Conservation (phyloP, 1,140 invertebrate species). For the Adoxophyes honmai region DNA sequence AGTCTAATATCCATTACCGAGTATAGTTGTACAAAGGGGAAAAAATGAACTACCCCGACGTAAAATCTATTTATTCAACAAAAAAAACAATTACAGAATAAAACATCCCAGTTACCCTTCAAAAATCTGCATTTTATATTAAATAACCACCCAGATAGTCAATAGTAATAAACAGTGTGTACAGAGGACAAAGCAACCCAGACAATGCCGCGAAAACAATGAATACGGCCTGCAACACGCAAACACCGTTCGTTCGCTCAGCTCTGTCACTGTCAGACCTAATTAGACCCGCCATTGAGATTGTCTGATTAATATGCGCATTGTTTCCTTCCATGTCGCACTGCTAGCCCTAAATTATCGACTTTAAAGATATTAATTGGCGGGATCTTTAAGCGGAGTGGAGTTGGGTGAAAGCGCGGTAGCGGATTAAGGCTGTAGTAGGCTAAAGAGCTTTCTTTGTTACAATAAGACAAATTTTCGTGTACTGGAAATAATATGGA, state of each 20-base stretch:
- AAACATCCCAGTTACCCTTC: not conserved
- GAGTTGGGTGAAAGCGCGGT: too few relatives aligned
- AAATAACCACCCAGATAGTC: slow-evolving; percentile 36
- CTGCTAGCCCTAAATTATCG: slow-evolving; percentile 8
- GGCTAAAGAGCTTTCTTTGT: too few relatives aligned
- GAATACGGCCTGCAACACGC: slow-evolving; percentile 37
- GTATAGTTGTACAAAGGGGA: too few relatives aligned
- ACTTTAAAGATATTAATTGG: not conserved
- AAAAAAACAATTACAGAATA: too few relatives aligned
- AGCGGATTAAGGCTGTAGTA: too few relatives aligned
- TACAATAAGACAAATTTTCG: too few relatives aligned
- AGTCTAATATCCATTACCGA: too few relatives aligned
- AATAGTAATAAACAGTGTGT: slow-evolving; percentile 38
- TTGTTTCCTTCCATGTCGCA: slow-evolving; percentile 23
- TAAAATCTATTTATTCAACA: too few relatives aligned
- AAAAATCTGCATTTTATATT: slow-evolving; percentile 16
- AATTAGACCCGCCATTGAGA: slow-evolving; percentile 63
- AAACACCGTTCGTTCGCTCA: slow-evolving; percentile 32
- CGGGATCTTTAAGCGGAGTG: too few relatives aligned
- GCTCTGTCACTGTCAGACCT: slow-evolving; percentile 61
- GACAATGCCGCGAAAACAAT: slow-evolving; percentile 45
- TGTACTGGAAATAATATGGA: too few relatives aligned
- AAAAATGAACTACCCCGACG: too few relatives aligned
- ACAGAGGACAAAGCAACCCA: slow-evolving; percentile 36
- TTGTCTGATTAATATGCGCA: slow-evolving; percentile 72